A percentile compares a stretch with the other conserved stretches of the same genome.
Evolutionary conservation across 2,113 vertebrate species (phyloP).

Genomic region (Platysteira castanea): DNA sequence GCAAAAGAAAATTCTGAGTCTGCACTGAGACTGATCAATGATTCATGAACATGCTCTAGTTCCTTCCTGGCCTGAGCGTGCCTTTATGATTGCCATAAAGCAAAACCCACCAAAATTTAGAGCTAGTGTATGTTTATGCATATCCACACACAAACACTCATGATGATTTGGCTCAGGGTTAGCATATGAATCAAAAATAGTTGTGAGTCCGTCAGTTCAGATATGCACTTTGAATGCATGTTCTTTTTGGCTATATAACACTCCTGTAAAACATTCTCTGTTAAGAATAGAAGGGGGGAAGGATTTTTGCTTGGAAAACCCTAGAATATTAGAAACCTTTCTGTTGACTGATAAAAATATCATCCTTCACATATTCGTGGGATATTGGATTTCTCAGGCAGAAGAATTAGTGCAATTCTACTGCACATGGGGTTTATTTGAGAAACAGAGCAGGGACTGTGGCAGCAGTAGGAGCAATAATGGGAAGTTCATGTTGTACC

Average conservation of each 20-base stretch:
- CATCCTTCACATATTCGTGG: not conserved
- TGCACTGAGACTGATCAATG: not conserved
- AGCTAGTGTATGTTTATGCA: not conserved
- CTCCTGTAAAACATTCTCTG: not conserved
- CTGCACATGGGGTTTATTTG: not conserved
- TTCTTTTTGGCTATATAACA: not conserved
- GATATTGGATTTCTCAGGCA: not conserved
- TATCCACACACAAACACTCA: not conserved
- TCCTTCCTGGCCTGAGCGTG: not conserved
- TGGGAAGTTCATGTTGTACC: not conserved
- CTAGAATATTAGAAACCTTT: not conserved
- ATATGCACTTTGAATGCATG: not conserved
- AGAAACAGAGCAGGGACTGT: not conserved
- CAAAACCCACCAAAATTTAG: not conserved
- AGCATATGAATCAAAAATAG: not conserved
- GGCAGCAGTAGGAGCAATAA: not conserved
- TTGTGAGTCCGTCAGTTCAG: not conserved
- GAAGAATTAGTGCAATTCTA: not conserved
- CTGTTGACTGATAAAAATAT: not conserved
- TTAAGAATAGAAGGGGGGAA: not conserved
- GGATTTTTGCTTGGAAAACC: not conserved
- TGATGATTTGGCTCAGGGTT: not conserved
- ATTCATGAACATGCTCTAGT: not conserved
- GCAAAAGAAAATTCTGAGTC: not conserved
- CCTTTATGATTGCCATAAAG: not conserved